phyloP scores from a whole-genome alignment of 37 sponge, comb jelly and placozoan species.

The Lycopodina hypogea region DNA sequence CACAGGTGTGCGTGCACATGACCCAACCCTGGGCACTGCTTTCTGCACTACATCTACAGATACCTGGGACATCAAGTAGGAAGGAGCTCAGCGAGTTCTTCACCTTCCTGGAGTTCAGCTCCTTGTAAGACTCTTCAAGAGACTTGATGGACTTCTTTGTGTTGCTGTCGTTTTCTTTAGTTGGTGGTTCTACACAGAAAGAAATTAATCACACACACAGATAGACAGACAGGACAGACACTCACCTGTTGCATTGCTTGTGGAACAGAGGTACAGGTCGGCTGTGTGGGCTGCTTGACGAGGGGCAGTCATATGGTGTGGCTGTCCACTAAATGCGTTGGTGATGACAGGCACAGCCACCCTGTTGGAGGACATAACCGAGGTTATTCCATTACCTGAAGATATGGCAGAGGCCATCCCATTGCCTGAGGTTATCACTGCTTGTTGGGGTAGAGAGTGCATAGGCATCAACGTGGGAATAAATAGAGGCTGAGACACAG shows the following conservation, averaged over 20 bases:
- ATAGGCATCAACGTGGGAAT: constrained; percentile 14
- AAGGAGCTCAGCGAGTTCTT: constrained; percentile 78
- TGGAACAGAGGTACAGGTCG: constrained; percentile 22
- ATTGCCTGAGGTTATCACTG: constrained; percentile 14
- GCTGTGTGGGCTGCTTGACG: not conserved
- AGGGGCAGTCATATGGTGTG: not conserved
- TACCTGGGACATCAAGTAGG: constrained; percentile 81
- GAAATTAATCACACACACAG: not conserved
- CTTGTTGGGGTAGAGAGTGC: constrained; percentile 15
- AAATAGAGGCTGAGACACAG: constrained; percentile 2
- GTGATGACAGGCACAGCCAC: not conserved
- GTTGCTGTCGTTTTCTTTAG: constrained; percentile 9
- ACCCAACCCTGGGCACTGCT: too few relatives aligned
- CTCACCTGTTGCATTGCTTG: constrained; percentile 23
- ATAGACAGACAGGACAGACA: not conserved
- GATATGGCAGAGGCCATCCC: not conserved
- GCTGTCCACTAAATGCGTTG: not conserved
- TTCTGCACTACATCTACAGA: too few relatives aligned
- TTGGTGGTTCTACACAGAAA: constrained; percentile 3
- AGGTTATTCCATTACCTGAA: not conserved
- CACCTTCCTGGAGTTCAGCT: constrained; percentile 57
- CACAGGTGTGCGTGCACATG: too few relatives aligned
- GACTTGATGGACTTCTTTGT: constrained; percentile 36
- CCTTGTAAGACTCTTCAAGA: constrained; percentile 50
- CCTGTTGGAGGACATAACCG: not conserved